These are phyloP conservation scores for Ornithorhynchus anatinus DNA, from an alignment of 2,113 vertebrate species.

Conservation along the genomic window DNA sequence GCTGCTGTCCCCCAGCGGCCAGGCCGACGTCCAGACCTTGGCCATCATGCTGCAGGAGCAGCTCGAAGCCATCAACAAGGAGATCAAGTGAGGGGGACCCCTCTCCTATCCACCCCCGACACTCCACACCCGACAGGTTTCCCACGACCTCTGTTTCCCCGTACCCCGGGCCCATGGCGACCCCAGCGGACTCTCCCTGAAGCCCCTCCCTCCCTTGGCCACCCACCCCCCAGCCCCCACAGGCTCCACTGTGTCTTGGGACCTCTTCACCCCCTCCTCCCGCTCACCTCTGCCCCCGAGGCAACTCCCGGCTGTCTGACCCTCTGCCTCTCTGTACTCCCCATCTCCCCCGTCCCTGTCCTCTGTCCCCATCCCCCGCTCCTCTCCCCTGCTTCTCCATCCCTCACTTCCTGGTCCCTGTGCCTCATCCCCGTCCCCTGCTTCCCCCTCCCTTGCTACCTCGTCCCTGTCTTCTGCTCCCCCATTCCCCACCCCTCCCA, in stretches of 20 bases:
- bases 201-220: not conserved
- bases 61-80: constrained; percentile 93
- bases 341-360: not conserved
- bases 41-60: constrained; percentile 94
- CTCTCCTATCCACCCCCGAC: not conserved
- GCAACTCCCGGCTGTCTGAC: not conserved
- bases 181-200: too few species aligned
- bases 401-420: not conserved
- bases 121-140: not conserved
- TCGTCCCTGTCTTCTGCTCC: too few species aligned
- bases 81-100: constrained; percentile 82
- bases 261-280: not conserved
- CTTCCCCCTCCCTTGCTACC: not conserved
- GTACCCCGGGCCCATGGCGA: too few species aligned
- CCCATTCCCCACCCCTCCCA: not conserved
- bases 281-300: not conserved
- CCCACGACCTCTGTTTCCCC: too few species aligned
- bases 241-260: not conserved
- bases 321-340: not conserved
- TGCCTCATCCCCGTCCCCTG: not conserved
- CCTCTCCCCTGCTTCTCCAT: not conserved
- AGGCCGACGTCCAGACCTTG: constrained; percentile 90
- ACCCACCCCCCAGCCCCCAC: not conserved
- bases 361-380: not conserved
- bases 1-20: constrained; percentile 87